phyloP scores from a whole-genome alignment of 2,888 invertebrate genomes.

The Plebejus argus region DNA sequence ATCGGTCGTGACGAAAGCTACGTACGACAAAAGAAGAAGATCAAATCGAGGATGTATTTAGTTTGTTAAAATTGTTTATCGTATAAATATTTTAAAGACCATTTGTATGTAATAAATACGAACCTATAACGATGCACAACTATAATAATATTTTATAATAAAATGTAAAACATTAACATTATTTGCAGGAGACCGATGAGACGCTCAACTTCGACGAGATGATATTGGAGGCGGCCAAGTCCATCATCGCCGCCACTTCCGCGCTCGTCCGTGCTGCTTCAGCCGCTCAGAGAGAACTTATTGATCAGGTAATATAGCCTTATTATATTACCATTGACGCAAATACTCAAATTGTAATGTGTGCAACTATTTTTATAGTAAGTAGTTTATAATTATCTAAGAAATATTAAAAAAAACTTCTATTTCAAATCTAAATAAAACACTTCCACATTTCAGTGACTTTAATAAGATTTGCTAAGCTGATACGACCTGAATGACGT shows the following conservation, averaged over 20 bases:
- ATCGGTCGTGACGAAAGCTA: constrained; percentile 79
- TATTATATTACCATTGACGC: neutral
- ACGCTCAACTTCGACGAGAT: constrained; percentile 99
- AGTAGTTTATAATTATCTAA: too few species aligned
- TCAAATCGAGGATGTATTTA: constrained; percentile 16
- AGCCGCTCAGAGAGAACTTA: constrained; percentile 97
- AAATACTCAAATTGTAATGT: too few species aligned
- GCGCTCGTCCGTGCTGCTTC: constrained; percentile 98
- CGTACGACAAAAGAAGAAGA: constrained; percentile 25
- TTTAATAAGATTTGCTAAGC: neutral
- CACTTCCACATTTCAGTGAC: neutral
- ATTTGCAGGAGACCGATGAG: constrained; percentile 90
- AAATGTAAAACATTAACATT: constrained; percentile 13
- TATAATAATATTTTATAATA: too few species aligned
- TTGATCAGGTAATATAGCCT: constrained; percentile 81
- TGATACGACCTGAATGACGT: neutral
- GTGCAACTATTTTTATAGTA: too few species aligned
- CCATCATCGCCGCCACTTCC: constrained; percentile 98
- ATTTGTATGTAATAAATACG: neutral
- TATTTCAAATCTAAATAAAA: neutral
- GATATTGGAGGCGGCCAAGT: constrained; percentile 98
- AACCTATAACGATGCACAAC: neutral
- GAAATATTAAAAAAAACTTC: neutral
- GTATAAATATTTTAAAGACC: neutral
- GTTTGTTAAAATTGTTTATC: neutral